A percentile compares a stretch with the other conserved stretches of the same genome.
phyloP scores from a whole-genome alignment of 2,113 vertebrate genomes.

The Prunella himalayana region DNA sequence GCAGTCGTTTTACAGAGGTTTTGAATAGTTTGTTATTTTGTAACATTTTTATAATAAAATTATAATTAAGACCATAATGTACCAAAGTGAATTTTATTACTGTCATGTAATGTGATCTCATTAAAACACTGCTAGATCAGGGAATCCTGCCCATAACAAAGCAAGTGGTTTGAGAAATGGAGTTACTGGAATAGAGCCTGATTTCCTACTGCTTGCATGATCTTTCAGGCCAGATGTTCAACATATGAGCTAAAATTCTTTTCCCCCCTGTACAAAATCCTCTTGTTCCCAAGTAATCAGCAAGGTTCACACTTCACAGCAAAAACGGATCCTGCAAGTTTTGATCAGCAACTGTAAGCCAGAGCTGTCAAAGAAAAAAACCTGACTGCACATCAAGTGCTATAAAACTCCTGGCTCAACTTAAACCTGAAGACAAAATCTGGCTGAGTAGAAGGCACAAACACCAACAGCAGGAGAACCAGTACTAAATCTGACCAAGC shows the following conservation, averaged over 20 bases:
- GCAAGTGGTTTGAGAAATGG: not conserved
- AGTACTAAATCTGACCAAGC: not conserved
- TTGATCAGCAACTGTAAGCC: not conserved
- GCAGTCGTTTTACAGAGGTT: not conserved
- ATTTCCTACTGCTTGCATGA: not conserved
- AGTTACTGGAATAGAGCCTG: not conserved
- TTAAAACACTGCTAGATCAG: slow-evolving; percentile 19
- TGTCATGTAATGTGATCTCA: not conserved
- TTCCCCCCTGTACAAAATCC: not conserved
- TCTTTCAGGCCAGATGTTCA: not conserved
- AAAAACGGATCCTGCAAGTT: not conserved
- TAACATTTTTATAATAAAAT: slow-evolving; percentile 45
- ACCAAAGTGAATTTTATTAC: slow-evolving; percentile 6
- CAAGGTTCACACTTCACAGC: not conserved
- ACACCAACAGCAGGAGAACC: not conserved
- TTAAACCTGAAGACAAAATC: not conserved
- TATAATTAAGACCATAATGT: not conserved
- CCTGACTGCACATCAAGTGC: not conserved
- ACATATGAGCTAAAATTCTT: not conserved
- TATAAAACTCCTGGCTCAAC: not conserved
- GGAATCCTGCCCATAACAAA: slow-evolving; percentile 1
- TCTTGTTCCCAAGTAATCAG: not conserved
- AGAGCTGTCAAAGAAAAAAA: not conserved
- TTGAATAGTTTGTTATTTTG: not conserved
- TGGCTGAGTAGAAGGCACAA: not conserved